Evolutionary conservation across 1,140 invertebrate species (phyloP), one percentile per base, ranked within the genome.

Genomic region (Sarcophaga peregrina): DNA sequence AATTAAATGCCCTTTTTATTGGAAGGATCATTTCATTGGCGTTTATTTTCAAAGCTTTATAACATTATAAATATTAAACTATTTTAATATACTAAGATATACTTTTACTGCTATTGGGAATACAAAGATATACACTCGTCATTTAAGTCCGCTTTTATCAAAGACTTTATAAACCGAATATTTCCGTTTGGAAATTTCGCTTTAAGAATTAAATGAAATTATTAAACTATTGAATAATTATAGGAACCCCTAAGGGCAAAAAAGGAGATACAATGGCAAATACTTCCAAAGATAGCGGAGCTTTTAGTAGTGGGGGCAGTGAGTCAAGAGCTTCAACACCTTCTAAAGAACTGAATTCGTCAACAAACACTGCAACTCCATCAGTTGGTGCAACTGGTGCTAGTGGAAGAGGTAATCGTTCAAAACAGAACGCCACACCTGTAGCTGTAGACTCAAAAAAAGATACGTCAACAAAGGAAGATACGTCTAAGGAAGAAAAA

Each of bases 291-390:
- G 83, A 83, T 25, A 78, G 75, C 25, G 81, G 82, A 15, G 81
- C 81, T 48, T 46, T 82, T 13, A 80, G 83, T 50, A 83, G 83
- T 47, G 85, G 87, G 45, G 87, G 88, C 17, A 88, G 84, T 80
- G 89, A 95, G 85, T 94, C 94, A 74, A 90, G 94, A 85, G 93
- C 94, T 0, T 94, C 94, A 62, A 95, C 94, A 13, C 94, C 94
- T 5, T 89, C 90, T 8, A 90, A 90, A 85, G 87, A 90, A 15
- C 86, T 85, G 15, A 89, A 84, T 82, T 86, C 83, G 68, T 85
- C 87, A 13, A 76, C 84, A 15, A 37, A 37, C 25, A 52, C 52
- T 82, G 75, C 72, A 78, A 15, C 76, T 9, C 52, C 82, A 45
- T 8, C 81, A n/a, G 10, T 20, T 20, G 62, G n/a, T 8, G 17